Evolutionary conservation across 2,888 invertebrate genomes (phyloP).

Genomic region (Eupithecia subfuscata): DNA sequence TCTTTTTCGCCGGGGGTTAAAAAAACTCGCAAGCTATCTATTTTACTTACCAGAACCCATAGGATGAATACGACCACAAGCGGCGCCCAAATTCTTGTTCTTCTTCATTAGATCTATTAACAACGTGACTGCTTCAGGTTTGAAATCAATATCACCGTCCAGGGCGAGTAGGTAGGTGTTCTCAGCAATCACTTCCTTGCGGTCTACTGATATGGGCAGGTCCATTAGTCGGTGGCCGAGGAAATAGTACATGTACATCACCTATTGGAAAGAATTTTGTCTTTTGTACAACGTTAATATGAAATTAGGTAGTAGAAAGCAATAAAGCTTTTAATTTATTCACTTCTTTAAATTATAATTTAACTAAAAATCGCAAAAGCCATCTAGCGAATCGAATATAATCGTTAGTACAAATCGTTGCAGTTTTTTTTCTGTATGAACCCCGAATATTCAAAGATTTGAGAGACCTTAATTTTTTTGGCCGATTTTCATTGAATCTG

Average conservation of each 20-base stretch:
- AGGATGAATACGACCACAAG: slow-evolving; percentile 95
- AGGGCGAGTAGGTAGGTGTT: slow-evolving; percentile 93
- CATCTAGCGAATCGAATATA: too few relatives aligned
- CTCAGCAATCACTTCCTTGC: slow-evolving; percentile 88
- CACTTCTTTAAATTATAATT: too few relatives aligned
- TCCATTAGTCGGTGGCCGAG: slow-evolving; percentile 92
- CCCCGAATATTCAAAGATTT: too few relatives aligned
- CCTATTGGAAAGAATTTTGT: slow-evolving; percentile 62
- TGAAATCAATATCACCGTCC: slow-evolving; percentile 96
- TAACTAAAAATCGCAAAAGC: too few relatives aligned
- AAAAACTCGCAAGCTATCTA: neutral
- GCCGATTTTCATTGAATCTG: too few relatives aligned
- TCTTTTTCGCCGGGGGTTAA: neutral
- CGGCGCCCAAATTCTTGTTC: slow-evolving; percentile 91
- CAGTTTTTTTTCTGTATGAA: too few relatives aligned
- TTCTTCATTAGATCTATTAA: slow-evolving; percentile 94
- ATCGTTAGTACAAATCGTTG: too few relatives aligned
- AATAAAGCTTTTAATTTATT: too few relatives aligned
- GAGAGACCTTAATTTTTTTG: too few relatives aligned
- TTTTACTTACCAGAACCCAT: slow-evolving; percentile 85
- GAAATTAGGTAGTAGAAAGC: too few relatives aligned
- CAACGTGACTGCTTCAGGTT: slow-evolving; percentile 90
- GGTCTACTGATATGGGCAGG: slow-evolving; percentile 82
- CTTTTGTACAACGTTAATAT: too few relatives aligned
- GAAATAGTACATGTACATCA: slow-evolving; percentile 97